Base-by-base conservation (phyloP, 1,140 invertebrate genomes). In the Pinna nobilis region DNA sequence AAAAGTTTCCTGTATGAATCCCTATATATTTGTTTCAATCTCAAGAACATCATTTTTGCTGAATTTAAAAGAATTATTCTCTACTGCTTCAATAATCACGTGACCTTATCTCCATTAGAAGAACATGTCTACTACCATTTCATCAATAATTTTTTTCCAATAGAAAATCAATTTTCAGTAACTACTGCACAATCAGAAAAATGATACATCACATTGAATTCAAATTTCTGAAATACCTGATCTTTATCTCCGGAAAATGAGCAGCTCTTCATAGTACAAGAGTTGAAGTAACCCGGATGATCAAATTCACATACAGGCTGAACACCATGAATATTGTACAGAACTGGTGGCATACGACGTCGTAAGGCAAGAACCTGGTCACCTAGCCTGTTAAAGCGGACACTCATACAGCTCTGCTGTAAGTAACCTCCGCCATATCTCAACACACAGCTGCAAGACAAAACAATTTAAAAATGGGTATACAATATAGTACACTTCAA, bases 191-290 rank as follows among this genome's bases (percentile, higher is more conserved):
- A n/a, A n/a, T n/a, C n/a, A n/a, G 47, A 41, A 72, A 0, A 53
- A 33, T 4, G n/a, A n/a, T n/a, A n/a, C n/a, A n/a, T n/a, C n/a
- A n/a, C 32, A 69, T 33, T 1, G 35, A 51, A 55, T n/a, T n/a
- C n/a, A n/a, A n/a, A n/a, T n/a, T 20, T 49, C 55, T 37, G 6
- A 25, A 69, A 60, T 51, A 89, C 88, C 83, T 90, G 93, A 86
- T 98, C 96, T 49, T 93, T 91, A 6, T 93, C 92, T 0, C 96
- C 97, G n/a, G 95, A 96, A 91, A 98, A 98, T 60, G 93, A 94
- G 83, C 96, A 97, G 71, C 95, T 97, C 89, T 98, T 98, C 95
- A 98, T 97, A 0, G 97, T 98, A 86, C 96, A 98, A 1, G 95
- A 97, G 87, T 98, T 98, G 79, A 96, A 97, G 87, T 98, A 98